Percentiles rank a stretch among this genome's conserved stretches.
phyloP scores from a whole-genome alignment of 2,888 invertebrate species.

The Blomia tropicalis region DNA sequence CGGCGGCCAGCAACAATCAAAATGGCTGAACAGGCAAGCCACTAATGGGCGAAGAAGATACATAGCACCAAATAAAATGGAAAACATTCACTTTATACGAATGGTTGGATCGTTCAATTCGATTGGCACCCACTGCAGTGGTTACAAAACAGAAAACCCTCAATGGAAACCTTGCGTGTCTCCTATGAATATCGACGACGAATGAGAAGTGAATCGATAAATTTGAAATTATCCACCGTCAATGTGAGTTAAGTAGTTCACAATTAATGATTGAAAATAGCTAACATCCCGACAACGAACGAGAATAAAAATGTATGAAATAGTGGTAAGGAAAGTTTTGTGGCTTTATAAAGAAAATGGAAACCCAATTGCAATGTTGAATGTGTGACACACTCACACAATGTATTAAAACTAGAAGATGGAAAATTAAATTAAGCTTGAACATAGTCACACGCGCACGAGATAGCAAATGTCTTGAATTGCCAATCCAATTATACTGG shows the following conservation, averaged over 20 bases:
- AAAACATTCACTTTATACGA: neutral
- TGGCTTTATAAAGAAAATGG: too few species aligned
- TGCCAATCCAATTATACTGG: slow-evolving; percentile 1
- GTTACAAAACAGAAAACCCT: neutral
- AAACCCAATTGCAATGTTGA: too few species aligned
- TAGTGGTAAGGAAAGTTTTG: neutral
- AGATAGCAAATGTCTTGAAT: neutral
- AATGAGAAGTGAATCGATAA: slow-evolving; percentile 15
- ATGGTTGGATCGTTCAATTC: neutral
- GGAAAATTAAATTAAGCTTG: neutral
- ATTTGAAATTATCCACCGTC: slow-evolving; percentile 3
- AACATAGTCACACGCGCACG: neutral
- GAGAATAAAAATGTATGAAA: neutral
- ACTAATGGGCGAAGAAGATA: too few species aligned
- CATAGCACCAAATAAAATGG: too few species aligned
- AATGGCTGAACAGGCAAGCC: neutral
- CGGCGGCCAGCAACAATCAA: too few species aligned
- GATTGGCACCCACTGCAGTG: neutral
- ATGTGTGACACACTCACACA: neutral
- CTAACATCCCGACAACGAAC: too few species aligned
- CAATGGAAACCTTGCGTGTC: neutral
- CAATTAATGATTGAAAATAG: slow-evolving; percentile 1
- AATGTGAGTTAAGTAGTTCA: neutral
- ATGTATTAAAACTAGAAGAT: neutral
- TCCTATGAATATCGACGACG: slow-evolving; percentile 4